Evolutionary conservation across 2,113 vertebrate species (phyloP).

Genomic region (Leptobrachium ailaonicum): DNA sequence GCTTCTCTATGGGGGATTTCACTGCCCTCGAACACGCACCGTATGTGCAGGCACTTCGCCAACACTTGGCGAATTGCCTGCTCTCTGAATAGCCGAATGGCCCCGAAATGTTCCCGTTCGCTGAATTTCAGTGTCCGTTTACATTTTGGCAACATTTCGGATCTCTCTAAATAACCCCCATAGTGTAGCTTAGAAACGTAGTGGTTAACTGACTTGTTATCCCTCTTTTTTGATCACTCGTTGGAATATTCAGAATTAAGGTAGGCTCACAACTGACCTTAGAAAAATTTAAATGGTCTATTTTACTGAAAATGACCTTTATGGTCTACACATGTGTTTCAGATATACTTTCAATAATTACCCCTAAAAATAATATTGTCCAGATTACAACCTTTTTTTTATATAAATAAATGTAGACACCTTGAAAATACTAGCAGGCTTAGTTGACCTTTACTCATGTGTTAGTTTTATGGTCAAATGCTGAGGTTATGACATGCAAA

Average conservation of each 20-base stretch:
- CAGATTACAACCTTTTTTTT: conserved; percentile 51
- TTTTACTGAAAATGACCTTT: conserved; percentile 65
- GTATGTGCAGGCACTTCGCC: no score
- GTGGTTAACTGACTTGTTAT: no score
- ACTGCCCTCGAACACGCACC: no score
- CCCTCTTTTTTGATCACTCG: neutral
- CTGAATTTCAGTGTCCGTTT: no score
- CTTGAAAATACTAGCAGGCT: conserved; percentile 65
- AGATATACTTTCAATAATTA: conserved; percentile 64
- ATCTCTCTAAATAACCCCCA: no score
- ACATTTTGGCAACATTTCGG: no score
- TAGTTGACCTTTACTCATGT: conserved; percentile 58
- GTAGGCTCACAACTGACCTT: neutral
- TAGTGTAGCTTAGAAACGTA: no score
- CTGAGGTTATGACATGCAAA: conserved; percentile 50
- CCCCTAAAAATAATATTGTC: conserved; percentile 57
- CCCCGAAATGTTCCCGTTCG: no score
- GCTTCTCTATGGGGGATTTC: no score
- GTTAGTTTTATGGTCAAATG: conserved; percentile 46
- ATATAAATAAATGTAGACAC: conserved; percentile 65
- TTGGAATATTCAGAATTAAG: neutral
- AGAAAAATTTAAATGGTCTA: conserved; percentile 48
- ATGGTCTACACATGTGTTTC: conserved; percentile 66
- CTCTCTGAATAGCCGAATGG: no score
- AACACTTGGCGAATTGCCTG: no score